Evolutionary conservation across 2,888 invertebrate genomes (phyloP).

Genomic region (Drosophila borealis): DNA sequence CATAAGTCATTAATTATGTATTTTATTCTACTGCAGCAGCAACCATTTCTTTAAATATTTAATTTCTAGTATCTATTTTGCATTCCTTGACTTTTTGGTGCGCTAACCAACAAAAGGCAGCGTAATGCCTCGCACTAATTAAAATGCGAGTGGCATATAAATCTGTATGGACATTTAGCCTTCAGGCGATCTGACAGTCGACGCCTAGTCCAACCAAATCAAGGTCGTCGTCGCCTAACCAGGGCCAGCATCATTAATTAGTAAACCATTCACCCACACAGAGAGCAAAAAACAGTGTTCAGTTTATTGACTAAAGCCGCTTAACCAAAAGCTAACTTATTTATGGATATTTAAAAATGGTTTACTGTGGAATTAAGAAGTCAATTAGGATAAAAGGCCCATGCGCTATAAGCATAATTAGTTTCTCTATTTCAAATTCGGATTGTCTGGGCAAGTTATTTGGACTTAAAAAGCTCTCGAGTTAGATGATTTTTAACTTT

Average conservation of each 20-base stretch:
- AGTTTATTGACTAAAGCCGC: not conserved
- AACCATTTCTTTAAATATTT: conserved; percentile 39
- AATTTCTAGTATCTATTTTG: conserved; percentile 13
- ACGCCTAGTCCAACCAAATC: conserved; percentile 23
- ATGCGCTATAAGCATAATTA: too few species aligned
- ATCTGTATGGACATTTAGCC: conserved; percentile 41
- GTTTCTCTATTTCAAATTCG: too few species aligned
- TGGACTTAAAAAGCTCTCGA: too few species aligned
- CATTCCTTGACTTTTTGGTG: conserved; percentile 10
- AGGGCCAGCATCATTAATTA: conserved; percentile 67
- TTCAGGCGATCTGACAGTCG: conserved; percentile 38
- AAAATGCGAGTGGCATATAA: conserved; percentile 54
- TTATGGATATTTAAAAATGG: not conserved
- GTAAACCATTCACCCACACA: conserved; percentile 28
- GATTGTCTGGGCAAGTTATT: too few species aligned
- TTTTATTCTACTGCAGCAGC: not conserved
- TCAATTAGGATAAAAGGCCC: not conserved
- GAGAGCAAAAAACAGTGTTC: not conserved
- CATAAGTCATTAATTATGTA: conserved; percentile 9
- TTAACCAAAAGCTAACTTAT: conserved; percentile 2
- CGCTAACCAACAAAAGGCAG: conserved; percentile 25
- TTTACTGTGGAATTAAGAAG: not conserved
- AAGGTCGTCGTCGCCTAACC: conserved; percentile 48
- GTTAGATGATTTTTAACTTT: too few species aligned
- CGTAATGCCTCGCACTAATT: conserved; percentile 57